A percentile compares a stretch with the other conserved stretches of the same genome.
phyloP scores from a whole-genome alignment of 2,888 invertebrate species.

The Ctena decussata region DNA sequence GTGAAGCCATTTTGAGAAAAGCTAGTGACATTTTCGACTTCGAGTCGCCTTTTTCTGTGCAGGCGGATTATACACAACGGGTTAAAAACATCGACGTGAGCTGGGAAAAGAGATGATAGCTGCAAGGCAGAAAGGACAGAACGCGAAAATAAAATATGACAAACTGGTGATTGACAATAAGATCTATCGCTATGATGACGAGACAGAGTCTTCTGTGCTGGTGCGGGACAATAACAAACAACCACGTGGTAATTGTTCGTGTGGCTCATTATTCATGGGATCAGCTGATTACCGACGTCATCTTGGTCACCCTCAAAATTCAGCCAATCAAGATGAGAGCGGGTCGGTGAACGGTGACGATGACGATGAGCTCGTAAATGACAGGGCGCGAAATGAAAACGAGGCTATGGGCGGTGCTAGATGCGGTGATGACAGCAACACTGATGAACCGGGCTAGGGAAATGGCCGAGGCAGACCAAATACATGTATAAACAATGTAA shows the following conservation, averaged over 20 bases:
- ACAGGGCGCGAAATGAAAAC: background rate
- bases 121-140: background rate
- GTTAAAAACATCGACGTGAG: constrained; percentile 11
- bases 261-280: background rate
- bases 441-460: background rate
- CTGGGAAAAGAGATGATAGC: constrained; percentile 12
- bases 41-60: constrained; percentile 3
- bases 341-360: constrained; percentile 4
- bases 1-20: constrained; percentile 6
- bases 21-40: background rate
- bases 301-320: background rate
- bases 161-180: background rate
- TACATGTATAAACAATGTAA: background rate
- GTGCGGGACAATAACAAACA: background rate
- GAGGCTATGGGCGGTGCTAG: background rate
- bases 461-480: constrained; percentile 17
- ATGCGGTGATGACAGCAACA: background rate
- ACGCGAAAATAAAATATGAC: constrained; percentile 4
- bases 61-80: constrained; percentile 7
- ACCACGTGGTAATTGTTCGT: background rate
- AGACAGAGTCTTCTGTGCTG: background rate
- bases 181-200: constrained; percentile 11
- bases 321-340: background rate
- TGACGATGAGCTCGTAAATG: background rate
- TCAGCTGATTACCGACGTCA: background rate